Evolutionary conservation across 2,797 vertebrate genomes (phyloP).

Genomic region (Rhinogobio ventralis): DNA sequence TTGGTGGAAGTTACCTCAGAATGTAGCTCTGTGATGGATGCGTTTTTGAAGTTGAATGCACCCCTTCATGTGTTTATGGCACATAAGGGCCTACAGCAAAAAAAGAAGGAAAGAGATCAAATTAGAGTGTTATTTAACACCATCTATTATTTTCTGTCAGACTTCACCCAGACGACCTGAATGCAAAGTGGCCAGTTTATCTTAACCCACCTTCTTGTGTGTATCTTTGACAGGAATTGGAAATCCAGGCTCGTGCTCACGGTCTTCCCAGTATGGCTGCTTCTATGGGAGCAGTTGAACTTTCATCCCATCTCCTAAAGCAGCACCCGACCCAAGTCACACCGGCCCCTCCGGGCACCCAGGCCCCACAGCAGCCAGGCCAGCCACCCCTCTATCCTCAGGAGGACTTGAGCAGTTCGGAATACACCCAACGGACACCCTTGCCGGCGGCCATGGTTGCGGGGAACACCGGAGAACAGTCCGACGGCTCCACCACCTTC

Average conservation of each 20-base stretch:
- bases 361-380: constrained; percentile 72
- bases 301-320: constrained; percentile 86
- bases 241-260: constrained; percentile 94
- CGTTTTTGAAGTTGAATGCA: not conserved
- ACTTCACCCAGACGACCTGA: not conserved
- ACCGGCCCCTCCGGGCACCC: constrained; percentile 60
- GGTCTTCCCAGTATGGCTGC: constrained; percentile 86
- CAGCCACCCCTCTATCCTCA: constrained; percentile 77
- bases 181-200: not conserved
- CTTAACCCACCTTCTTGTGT: constrained; percentile 24
- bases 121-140: not conserved
- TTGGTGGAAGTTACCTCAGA: not conserved
- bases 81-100: not conserved
- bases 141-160: not conserved
- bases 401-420: constrained; percentile 82
- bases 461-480: constrained; percentile 68
- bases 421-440: constrained; percentile 85
- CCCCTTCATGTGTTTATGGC: constrained; percentile 30
- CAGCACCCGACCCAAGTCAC: constrained; percentile 70
- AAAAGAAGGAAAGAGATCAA: not conserved
- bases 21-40: not conserved
- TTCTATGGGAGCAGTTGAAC: constrained; percentile 79
- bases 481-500: constrained; percentile 85
- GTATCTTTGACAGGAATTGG: constrained; percentile 87
- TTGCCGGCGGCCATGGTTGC: constrained; percentile 67